Evolutionary conservation across 2,797 vertebrate species (phyloP).

Genomic region (Spheniscus humboldti): DNA sequence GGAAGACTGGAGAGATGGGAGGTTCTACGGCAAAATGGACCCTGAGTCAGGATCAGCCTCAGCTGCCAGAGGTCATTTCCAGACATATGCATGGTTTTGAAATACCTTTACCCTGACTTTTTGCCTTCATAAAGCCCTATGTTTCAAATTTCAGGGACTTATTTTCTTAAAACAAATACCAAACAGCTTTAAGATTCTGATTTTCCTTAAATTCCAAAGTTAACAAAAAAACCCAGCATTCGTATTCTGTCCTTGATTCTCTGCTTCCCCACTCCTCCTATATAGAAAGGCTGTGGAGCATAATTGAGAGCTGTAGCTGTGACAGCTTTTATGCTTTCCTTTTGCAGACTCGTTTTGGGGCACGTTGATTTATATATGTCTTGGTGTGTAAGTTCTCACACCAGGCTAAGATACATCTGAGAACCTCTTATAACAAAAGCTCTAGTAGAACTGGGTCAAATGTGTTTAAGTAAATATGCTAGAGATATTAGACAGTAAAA

Average conservation of each 20-base stretch:
- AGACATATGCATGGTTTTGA: neutral
- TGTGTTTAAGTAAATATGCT: neutral
- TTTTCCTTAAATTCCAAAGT: neutral
- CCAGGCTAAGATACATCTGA: neutral
- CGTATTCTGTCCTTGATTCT: neutral
- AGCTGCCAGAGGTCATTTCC: neutral
- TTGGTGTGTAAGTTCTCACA: neutral
- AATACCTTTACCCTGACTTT: neutral
- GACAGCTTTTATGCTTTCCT: neutral
- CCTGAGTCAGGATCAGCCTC: neutral
- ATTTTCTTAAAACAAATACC: neutral
- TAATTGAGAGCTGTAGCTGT: neutral
- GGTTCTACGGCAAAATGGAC: neutral
- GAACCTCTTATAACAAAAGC: neutral
- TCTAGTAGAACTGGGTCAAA: neutral
- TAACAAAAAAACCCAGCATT: neutral
- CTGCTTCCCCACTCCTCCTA: neutral
- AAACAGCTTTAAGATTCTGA: neutral
- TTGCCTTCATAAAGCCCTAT: neutral
- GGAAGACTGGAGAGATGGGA: neutral
- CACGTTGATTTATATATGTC: neutral
- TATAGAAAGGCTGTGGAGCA: neutral
- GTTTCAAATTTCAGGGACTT: neutral
- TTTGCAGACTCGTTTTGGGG: neutral
- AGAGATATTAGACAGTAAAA: neutral